Base-by-base conservation (phyloP, 2,888 invertebrate genomes). In the Archips xylosteana region DNA sequence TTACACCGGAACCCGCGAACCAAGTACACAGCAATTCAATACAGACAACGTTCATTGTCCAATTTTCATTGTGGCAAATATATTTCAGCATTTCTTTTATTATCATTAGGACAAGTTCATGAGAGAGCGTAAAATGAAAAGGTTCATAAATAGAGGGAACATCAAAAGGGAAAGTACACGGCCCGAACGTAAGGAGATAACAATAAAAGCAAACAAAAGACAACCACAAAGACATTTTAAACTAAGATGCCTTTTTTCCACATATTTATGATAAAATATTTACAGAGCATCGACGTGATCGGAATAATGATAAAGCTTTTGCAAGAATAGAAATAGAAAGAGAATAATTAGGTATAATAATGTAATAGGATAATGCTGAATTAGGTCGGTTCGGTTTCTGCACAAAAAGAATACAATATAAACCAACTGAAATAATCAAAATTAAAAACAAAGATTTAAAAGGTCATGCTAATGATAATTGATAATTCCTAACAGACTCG, bases 331-430 rank as follows among this genome's bases (percentile, higher is more conserved):
- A 84, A 86, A 87, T 84, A 82, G 83, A 83, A 85, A 80, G 83
- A 79, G 82, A 83, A 85, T 90, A 90, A 92, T 91, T 89, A 91
- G 86, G 83, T 89, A 86, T 88, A 88, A 90, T 88, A 90, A 83
- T 89, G 89, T 87, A 90, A 89, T 85, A 75, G 80, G 80, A 84
- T 57, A 34, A 57, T 15, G 54, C 34, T 63, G 42, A 15, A 61
- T 47, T n/a, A 15, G 15, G 51, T 66, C 23, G n/a, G 2, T n/a
- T 34, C 42, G 42, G 15, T 32, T 45, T 34, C n/a, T 9, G 13
- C 8, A 13, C 32, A 13, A 47, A 47, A 47, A 12, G 12, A 9
- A 32, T 57, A 32, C 10, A 10, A 32, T 32, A 12, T 32, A 32
- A 12, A 32, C 1, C 3, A 10, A 10, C 2, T 1, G 9, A 57